These are phyloP conservation scores for Pipistrellus pipistrellus DNA, from an alignment of 2,797 vertebrate genomes.

Conservation along the genomic window DNA sequence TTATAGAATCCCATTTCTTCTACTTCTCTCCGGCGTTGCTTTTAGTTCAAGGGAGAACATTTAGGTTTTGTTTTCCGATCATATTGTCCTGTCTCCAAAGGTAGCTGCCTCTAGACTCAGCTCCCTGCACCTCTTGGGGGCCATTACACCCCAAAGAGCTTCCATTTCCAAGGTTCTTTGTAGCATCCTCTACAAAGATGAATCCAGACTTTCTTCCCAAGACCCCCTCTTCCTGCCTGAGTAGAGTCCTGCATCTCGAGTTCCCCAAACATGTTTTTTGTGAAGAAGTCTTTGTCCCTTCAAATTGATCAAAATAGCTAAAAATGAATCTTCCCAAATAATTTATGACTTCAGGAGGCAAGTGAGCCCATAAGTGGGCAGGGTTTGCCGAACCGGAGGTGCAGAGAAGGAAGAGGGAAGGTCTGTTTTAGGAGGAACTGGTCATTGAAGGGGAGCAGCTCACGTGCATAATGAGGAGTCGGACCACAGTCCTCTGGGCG, in stretches of 20 bases:
- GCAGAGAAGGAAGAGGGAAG: background rate
- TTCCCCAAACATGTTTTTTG: background rate
- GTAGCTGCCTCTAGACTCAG: background rate
- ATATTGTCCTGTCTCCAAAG: background rate
- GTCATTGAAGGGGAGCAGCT: background rate
- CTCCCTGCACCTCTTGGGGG: background rate
- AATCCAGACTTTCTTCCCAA: background rate
- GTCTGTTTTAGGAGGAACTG: background rate
- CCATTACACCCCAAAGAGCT: background rate
- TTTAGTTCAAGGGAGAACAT: background rate
- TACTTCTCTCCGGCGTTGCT: background rate
- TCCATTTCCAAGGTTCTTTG: background rate
- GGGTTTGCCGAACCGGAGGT: background rate
- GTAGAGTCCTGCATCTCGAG: background rate
- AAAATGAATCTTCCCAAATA: background rate
- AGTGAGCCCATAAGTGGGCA: background rate
- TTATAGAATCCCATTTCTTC: background rate
- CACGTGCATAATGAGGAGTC: accelerated
- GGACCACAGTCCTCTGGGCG: background rate
- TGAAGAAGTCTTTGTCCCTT: background rate
- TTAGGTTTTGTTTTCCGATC: background rate
- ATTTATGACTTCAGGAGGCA: background rate
- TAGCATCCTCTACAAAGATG: no score
- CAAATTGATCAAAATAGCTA: background rate
- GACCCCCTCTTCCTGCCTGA: background rate